These are phyloP conservation scores for Oreonectes daqikongensis DNA, from an alignment of 2,797 vertebrate genomes.

Conservation along the genomic window DNA sequence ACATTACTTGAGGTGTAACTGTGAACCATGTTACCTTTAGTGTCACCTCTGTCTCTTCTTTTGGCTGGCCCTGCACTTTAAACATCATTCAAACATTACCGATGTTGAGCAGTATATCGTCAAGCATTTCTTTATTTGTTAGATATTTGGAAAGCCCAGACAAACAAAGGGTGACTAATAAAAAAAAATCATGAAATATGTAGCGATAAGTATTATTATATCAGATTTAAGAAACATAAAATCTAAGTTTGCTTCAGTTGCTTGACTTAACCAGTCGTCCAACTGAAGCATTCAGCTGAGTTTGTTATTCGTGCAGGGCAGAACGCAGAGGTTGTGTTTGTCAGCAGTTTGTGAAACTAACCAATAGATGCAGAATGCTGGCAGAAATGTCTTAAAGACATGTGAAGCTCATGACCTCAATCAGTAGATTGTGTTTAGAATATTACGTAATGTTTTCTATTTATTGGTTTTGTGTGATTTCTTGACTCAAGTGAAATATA, in stretches of 20 bases:
- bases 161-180: too few relatives aligned
- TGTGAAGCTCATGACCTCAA: conserved; percentile 24
- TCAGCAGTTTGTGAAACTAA: conserved; percentile 33
- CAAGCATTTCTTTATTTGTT: too few relatives aligned
- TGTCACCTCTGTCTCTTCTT: neutral
- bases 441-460: neutral
- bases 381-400: conserved; percentile 27
- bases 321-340: neutral
- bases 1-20: conserved; percentile 21
- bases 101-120: conserved; percentile 16
- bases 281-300: conserved; percentile 10
- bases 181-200: too few relatives aligned
- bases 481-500: neutral
- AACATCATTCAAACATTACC: conserved; percentile 15
- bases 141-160: too few relatives aligned
- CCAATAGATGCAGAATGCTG: conserved; percentile 32
- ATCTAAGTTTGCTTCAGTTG: neutral
- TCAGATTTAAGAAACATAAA: neutral
- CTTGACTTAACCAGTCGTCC: neutral
- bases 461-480: neutral
- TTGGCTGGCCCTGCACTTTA: conserved; percentile 6
- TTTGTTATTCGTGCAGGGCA: neutral
- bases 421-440: neutral
- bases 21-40: conserved; percentile 15
- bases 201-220: too few relatives aligned